These are phyloP conservation scores for Aphidius ervi DNA, from an alignment of 1,140 invertebrate genomes.

Conservation along the genomic window DNA sequence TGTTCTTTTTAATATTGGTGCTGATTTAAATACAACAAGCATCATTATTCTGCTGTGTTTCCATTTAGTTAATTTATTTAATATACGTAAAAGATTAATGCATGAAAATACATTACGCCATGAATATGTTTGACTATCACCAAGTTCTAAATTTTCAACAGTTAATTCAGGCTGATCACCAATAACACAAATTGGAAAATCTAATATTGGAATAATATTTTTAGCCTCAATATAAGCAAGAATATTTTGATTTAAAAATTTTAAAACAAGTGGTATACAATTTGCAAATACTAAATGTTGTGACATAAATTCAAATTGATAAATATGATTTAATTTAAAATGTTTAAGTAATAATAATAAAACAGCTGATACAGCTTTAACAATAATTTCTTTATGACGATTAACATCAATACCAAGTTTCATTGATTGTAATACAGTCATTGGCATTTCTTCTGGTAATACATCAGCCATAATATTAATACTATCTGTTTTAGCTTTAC, in stretches of 20 bases:
- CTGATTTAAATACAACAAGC: constrained; percentile 99
- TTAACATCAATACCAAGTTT: constrained; percentile 97
- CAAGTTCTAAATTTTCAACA: constrained; percentile 87
- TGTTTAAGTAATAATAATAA: constrained; percentile 92
- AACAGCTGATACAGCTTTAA: constrained; percentile 95
- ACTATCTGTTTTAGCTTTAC: constrained; percentile 96
- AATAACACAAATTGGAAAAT: constrained; percentile 95
- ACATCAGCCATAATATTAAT: constrained; percentile 98
- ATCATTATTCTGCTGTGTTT: constrained; percentile 99
- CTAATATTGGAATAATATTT: constrained; percentile 91
- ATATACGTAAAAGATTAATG: constrained; percentile 92
- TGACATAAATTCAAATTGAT: constrained; percentile 99
- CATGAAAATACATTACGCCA: constrained; percentile 99
- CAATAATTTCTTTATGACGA: constrained; percentile 97
- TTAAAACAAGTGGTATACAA: constrained; percentile 96
- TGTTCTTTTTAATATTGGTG: constrained; percentile 94
- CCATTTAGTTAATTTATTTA: constrained; percentile 99
- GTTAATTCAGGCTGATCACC: constrained; percentile 94
- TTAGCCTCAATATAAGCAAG: constrained; percentile 92
- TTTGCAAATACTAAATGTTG: constrained; percentile 99
- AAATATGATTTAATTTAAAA: constrained; percentile 98
- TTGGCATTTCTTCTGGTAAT: constrained; percentile 93
- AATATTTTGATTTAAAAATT: constrained; percentile 99
- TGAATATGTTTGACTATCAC: constrained; percentile 81
- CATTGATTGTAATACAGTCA: constrained; percentile 94